Base-by-base conservation (phyloP, 2,113 vertebrate genomes). In the Macroglossus sobrinus region DNA sequence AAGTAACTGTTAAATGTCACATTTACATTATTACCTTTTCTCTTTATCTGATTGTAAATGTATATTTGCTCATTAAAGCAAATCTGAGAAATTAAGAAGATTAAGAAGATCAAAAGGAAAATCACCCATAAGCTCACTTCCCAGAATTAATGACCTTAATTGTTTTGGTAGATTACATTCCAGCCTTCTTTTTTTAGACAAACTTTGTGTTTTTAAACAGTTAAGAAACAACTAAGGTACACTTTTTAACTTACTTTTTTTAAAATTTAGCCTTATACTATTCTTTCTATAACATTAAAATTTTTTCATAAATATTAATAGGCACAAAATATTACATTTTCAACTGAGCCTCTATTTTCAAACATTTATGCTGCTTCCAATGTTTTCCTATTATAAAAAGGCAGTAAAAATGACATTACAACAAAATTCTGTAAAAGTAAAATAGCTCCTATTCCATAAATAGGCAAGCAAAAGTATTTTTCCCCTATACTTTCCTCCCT, bases 1-100 rank as follows among this genome's bases (percentile, higher is more conserved):
- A 84, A 50, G 35, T 75, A 68, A 85, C 14, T 64, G 11, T 76
- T 76, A 64, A 45, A 11, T 64, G 8, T 84, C 22, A 68, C 55
- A 66, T 79, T 88, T 74, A 89, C 22, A 68, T 69, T 90, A 15
- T 47, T 66, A 72, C 4, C 19, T 78, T 57, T 82, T 71, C 28
- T 71, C 38, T 85, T 78, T 86, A 87, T 81, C 75, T 87, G 26
- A 87, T 82, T 81, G 82, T 91, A 64, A 82, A 91, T 63, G 33
- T 94, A 91, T 35, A 72, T 57, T 84, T 84, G 4, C n/a, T 79
- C 71, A 89, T 79, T 89, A 89, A 64, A 78, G 38, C 89, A 89
- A 96, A 80, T 22, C 10, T 80, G n/a, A 35, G 61, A 66, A 72
- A 84, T 84, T 59, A 55, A 50, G 30, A 76, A 19, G 4, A 71